Base-by-base conservation (phyloP, 2,888 invertebrate genomes). In the Hemithea aestivaria region DNA sequence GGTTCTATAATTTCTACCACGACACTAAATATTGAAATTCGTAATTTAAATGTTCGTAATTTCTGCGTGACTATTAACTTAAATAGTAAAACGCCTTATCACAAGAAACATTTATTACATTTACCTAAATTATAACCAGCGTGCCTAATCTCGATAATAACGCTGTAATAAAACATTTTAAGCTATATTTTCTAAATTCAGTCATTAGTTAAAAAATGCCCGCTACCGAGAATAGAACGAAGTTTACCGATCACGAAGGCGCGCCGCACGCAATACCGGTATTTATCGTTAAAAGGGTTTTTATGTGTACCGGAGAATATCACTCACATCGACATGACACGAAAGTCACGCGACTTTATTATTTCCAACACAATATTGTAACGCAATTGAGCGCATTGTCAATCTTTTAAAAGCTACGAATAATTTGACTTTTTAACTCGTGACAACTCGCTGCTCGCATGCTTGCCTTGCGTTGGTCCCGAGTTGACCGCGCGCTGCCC, bases 261-360 rank as follows among this genome's bases (percentile, higher is more conserved):
- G 23, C 42, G 27, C 40, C 26, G 36, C 50, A 53, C 53, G 53
- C 53, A 50, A 53, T 45, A 46, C 42, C 29, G 40, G 42, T 53
- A 53, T 50, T 53, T 53, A 53, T 46, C 44, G 48, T 48, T 50
- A 53, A 53, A 53, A 46, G 48, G 44, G 38, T 45, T 53, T 53
- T 53, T 48, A 50, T 50, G 53, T 50, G 48, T 40, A 48, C 44
- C 40, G 33, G 52, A 44, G 42, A 52, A 50, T 49, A 50, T 53
- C 45, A 48, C 44, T 46, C 44, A 45, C 37, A 37, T 48, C 47
- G 36, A 44, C 50, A 48, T 48, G 50, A 50, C 50, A 53, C 48
- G 50, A 42, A 46, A 26, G 35, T 42, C 53, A 53, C 53, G 53
- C 50, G 46, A 50, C 40, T 48, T 41, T 40, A 49, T 52, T 46